phyloP scores from a whole-genome alignment of 1,140 invertebrate species.

The Macrosteles quadrilineatus region DNA sequence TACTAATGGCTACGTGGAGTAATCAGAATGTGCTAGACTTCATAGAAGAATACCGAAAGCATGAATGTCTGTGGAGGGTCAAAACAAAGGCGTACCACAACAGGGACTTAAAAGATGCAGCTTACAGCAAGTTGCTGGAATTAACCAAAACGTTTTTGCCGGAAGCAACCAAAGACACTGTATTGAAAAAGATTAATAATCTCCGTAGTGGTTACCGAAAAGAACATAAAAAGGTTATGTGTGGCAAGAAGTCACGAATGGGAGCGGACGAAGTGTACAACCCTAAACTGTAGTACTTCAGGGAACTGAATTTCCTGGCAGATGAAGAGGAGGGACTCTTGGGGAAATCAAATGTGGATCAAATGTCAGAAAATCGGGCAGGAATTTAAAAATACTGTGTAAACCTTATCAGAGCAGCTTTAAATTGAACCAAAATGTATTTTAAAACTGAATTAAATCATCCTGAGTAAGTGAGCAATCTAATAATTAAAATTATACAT shows the following conservation, averaged over 20 bases:
- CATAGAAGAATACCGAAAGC: neutral
- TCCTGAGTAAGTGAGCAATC: no score
- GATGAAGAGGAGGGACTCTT: neutral
- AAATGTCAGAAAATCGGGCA: neutral
- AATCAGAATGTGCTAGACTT: neutral
- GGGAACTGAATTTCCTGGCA: neutral
- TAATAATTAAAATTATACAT: no score
- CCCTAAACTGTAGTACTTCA: neutral
- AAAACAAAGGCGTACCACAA: constrained; percentile 45
- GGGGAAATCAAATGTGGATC: neutral
- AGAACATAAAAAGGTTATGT: constrained; percentile 43
- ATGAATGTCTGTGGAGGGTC: constrained; percentile 42
- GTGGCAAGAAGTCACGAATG: constrained; percentile 30
- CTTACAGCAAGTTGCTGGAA: constrained; percentile 42
- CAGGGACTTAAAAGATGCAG: constrained; percentile 41
- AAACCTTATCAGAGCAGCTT: no score
- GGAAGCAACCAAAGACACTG: constrained; percentile 37
- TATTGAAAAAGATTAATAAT: constrained; percentile 46
- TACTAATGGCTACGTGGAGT: neutral
- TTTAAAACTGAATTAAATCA: no score
- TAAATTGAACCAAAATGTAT: no score
- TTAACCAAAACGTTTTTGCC: constrained; percentile 43
- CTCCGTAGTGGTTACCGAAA: constrained; percentile 43
- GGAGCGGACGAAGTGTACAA: constrained; percentile 32
- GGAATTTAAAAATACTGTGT: neutral